Percentiles rank a stretch among this genome's conserved stretches.
These are phyloP conservation scores for Coendou prehensilis DNA, from an alignment of 2,797 vertebrate genomes.

Conservation along the genomic window DNA sequence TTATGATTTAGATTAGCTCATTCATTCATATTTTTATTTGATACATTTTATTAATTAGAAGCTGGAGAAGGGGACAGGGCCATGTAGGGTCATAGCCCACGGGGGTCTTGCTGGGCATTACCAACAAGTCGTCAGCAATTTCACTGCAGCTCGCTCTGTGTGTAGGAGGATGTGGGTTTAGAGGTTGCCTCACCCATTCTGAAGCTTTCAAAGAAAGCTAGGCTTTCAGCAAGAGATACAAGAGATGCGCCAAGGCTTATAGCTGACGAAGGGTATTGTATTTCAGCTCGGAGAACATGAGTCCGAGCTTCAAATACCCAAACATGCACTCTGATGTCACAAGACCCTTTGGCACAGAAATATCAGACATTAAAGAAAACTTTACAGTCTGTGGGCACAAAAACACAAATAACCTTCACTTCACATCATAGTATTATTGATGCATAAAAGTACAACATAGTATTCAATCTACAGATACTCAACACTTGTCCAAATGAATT, in stretches of 20 bases:
- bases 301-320: not conserved
- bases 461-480: conserved; percentile 84
- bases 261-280: not conserved
- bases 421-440: conserved; percentile 74
- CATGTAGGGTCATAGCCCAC: rapidly evolving
- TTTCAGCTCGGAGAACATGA: not conserved
- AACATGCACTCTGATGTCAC: not conserved
- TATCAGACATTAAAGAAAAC: not conserved
- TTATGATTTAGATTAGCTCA: not conserved
- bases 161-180: not conserved
- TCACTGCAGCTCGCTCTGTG: not conserved
- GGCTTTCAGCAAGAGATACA: not conserved
- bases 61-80: not conserved
- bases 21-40: not conserved
- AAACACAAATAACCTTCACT: conserved; percentile 59
- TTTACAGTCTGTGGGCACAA: conserved; percentile 15
- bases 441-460: conserved; percentile 54
- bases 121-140: too few relatives aligned
- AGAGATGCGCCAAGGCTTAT: not conserved
- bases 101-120: rapidly evolving
- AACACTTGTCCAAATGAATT: conserved; percentile 86
- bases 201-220: not conserved
- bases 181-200: not conserved
- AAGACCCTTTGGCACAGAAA: not conserved
- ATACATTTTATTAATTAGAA: not conserved